phyloP scores from a whole-genome alignment of 1,140 invertebrate species.

The Drosophila santomea region DNA sequence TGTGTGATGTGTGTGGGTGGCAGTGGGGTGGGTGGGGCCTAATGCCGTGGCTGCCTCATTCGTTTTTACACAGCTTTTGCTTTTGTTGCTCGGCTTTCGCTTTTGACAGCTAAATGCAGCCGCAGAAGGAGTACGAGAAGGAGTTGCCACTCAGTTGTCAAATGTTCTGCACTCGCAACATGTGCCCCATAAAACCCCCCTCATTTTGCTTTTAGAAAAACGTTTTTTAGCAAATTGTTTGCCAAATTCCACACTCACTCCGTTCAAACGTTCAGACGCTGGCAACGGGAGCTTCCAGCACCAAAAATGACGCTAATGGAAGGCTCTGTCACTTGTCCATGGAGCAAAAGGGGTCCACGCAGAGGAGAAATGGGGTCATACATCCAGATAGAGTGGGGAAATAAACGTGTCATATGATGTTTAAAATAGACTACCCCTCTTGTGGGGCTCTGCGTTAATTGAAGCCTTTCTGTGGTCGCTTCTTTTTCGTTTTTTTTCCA shows the following conservation, averaged over 20 bases:
- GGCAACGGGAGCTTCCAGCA: conserved; percentile 40
- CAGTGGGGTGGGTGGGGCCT: conserved; percentile 17
- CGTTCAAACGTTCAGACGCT: conserved; percentile 25
- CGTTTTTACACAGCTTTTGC: conserved; percentile 27
- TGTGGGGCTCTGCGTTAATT: conserved; percentile 64
- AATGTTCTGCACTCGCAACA: conserved; percentile 67
- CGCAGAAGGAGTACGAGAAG: conserved; percentile 40
- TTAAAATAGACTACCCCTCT: conserved; percentile 38
- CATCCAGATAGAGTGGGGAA: neutral
- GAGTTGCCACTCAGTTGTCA: conserved; percentile 69
- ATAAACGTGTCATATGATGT: conserved; percentile 62
- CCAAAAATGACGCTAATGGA: conserved; percentile 77
- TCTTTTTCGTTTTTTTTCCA: conserved; percentile 11
- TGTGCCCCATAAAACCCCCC: conserved; percentile 16
- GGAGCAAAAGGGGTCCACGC: neutral
- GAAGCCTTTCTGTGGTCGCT: conserved; percentile 41
- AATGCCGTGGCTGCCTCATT: conserved; percentile 29
- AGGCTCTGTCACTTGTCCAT: conserved; percentile 65
- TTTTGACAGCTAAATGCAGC: conserved; percentile 81
- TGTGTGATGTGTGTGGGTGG: conserved; percentile 55
- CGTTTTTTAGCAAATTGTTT: conserved; percentile 80
- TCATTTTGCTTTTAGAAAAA: conserved; percentile 70
- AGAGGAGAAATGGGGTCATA: neutral
- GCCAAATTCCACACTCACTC: conserved; percentile 58
- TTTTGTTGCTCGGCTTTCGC: conserved; percentile 62